A percentile compares a stretch with the other conserved stretches of the same genome.
Evolutionary conservation across 2,797 vertebrate genomes (phyloP).

Genomic region (Rhinatrema bivittatum): DNA sequence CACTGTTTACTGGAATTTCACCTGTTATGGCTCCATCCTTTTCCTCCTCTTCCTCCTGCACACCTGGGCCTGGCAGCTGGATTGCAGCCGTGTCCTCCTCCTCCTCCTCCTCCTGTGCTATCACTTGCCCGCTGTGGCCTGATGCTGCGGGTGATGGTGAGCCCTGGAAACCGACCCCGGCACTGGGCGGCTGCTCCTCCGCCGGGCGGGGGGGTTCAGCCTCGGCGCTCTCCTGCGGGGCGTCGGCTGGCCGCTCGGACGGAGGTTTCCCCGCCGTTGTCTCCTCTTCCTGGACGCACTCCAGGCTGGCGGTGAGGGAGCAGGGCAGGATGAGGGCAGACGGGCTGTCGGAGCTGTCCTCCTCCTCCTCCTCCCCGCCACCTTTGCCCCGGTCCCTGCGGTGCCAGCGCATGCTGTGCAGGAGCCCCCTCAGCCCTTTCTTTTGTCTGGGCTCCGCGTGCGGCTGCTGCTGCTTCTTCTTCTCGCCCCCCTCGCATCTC

Average conservation of each 20-base stretch:
- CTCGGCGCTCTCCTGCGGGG: slow-evolving; percentile 13
- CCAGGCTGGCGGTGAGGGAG: slow-evolving; percentile 61
- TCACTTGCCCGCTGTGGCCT: background rate
- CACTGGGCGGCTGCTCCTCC: too few relatives aligned
- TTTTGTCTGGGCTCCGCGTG: slow-evolving; percentile 77
- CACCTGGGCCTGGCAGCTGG: slow-evolving; percentile 19
- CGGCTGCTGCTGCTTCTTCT: slow-evolving; percentile 58
- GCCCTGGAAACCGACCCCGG: background rate
- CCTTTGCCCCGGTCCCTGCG: slow-evolving; percentile 73
- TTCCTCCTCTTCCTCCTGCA: slow-evolving; percentile 34
- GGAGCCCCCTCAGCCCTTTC: slow-evolving; percentile 79
- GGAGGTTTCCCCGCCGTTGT: slow-evolving; percentile 57
- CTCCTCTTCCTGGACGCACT: slow-evolving; percentile 67
- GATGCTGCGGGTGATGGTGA: background rate
- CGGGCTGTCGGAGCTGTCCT: slow-evolving; percentile 55
- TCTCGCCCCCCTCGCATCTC: slow-evolving; percentile 60
- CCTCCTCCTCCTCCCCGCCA: slow-evolving; percentile 62
- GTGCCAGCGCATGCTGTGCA: slow-evolving; percentile 90
- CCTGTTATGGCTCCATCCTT: slow-evolving; percentile 57
- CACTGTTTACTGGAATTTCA: slow-evolving; percentile 51
- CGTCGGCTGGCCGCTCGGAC: too few relatives aligned
- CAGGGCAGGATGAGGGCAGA: slow-evolving; percentile 49
- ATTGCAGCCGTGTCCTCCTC: slow-evolving; percentile 35
- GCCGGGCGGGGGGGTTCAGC: too few relatives aligned
- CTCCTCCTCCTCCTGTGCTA: slow-evolving; percentile 26